Evolutionary conservation across 2,797 vertebrate species (phyloP), one percentile per base, ranked within the genome.

Genomic region (Acridotheres tristis): DNA sequence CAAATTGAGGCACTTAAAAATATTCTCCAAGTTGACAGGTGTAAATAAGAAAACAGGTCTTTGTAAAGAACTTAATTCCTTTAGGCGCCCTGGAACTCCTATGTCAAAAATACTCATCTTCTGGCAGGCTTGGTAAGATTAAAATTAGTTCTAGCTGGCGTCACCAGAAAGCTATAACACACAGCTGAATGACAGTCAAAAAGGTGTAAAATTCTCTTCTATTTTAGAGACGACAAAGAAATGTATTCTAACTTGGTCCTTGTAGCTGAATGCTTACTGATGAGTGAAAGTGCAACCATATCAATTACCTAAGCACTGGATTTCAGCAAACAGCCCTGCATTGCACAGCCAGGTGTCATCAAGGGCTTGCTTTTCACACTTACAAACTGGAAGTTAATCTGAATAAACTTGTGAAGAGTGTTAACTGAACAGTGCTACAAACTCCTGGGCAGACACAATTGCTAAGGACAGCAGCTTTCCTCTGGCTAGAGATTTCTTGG

Each of bases 91-190:
- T 68, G 78, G 72, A 96, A 85, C 61, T 87, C 66, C 89, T 42
- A 2, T 45, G 69, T 92, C 93, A 96, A 93, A 84, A 96, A 93
- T 50, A 83, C 40, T 80, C 51, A 86, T 77, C 90, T 94, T 63
- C 76, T 85, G 77, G 88, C 51, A 92, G 79, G 62, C 87, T 91
- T 69, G 88, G 62, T 29, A 71, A 86, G 79, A 78, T 88, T 91
- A 93, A 93, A 94, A 96, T 97, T 94, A 95, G 91, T 91, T 96
- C 91, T 95, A 88, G 79, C 27, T 94, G 85, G 91, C 79, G 40
- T 94, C 94, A 93, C 76, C 82, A 95, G 94, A 94, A 95, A 95
- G 59, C 92, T 86, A 0, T 88, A 91, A 81, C 66, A 88, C 34
- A 68, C 73, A 95, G 73, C 87, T 95, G 91, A 95, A 81, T 59